Conservation (phyloP, 2,113 vertebrate genomes). For the Barbus barbus region DNA sequence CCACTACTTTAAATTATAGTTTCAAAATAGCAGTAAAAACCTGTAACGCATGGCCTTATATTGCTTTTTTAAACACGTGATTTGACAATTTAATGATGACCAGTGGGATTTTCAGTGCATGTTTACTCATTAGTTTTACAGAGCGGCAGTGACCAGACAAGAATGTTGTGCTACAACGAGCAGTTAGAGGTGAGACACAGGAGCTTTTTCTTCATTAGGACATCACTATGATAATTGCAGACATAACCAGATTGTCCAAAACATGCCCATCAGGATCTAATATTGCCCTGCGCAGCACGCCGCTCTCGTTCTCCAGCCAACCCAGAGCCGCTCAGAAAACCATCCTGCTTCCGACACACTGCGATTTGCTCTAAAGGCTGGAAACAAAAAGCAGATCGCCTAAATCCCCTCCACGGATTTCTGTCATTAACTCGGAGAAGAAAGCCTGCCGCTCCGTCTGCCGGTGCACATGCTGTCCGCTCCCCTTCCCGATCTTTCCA, state of each 20-base stretch:
- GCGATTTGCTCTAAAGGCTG: not conserved
- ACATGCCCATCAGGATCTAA: not conserved
- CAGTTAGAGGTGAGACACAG: not conserved
- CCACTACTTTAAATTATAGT: not conserved
- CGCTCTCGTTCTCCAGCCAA: conserved; percentile 15
- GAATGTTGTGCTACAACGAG: not conserved
- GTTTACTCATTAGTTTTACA: not conserved
- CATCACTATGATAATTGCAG: conserved; percentile 3
- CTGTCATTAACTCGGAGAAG: conserved; percentile 30
- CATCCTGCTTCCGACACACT: not conserved
- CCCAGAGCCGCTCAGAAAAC: not conserved
- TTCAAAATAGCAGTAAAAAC: not conserved
- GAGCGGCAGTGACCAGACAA: not conserved
- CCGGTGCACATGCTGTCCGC: not conserved
- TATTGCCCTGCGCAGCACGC: not conserved
- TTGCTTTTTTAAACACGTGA: not conserved
- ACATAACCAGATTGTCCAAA: conserved; percentile 6
- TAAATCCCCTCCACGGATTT: conserved; percentile 9
- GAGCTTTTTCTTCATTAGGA: not conserved
- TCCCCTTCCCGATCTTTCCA: not conserved
- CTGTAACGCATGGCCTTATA: not conserved
- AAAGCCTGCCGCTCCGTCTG: conserved; percentile 4
- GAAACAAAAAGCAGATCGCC: conserved; percentile 37
- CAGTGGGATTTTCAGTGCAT: not conserved
- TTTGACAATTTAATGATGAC: not conserved